A percentile compares a stretch with the other conserved stretches of the same genome.
These are phyloP conservation scores for Rhopalosiphum maidis DNA, from an alignment of 1,140 invertebrate genomes.

Conservation along the genomic window DNA sequence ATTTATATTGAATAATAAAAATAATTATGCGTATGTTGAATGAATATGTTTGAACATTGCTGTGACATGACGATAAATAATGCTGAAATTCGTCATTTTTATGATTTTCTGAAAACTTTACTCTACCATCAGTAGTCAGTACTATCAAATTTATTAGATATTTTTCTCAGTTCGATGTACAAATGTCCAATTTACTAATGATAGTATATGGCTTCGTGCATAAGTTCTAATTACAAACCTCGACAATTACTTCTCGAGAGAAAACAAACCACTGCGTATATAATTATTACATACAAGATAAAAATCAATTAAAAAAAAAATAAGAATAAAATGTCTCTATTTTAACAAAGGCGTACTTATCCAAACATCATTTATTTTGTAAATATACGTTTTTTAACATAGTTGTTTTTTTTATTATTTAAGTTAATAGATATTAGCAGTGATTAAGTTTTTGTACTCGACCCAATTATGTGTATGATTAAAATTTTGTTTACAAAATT, in stretches of 20 bases:
- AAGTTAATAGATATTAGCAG: neutral
- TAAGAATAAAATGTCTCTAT: neutral
- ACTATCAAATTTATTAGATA: neutral
- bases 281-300: too few relatives aligned
- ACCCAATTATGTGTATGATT: neutral
- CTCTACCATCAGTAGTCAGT: neutral
- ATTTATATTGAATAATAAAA: neutral
- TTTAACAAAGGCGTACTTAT: neutral
- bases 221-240: neutral
- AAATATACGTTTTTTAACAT: neutral
- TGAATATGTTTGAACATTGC: neutral
- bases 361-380: neutral
- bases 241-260: neutral
- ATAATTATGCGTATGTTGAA: neutral
- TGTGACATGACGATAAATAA: neutral
- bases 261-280: neutral
- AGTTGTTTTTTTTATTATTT: neutral
- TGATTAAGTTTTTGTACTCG: neutral
- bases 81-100: neutral
- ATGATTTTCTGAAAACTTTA: neutral
- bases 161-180: neutral
- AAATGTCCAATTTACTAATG: neutral
- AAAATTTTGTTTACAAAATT: neutral
- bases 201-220: neutral
- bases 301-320: neutral